These are phyloP conservation scores for Antedon mediterranea DNA, from an alignment of 53 echinoderm and acorn worm genomes.

Conservation along the genomic window DNA sequence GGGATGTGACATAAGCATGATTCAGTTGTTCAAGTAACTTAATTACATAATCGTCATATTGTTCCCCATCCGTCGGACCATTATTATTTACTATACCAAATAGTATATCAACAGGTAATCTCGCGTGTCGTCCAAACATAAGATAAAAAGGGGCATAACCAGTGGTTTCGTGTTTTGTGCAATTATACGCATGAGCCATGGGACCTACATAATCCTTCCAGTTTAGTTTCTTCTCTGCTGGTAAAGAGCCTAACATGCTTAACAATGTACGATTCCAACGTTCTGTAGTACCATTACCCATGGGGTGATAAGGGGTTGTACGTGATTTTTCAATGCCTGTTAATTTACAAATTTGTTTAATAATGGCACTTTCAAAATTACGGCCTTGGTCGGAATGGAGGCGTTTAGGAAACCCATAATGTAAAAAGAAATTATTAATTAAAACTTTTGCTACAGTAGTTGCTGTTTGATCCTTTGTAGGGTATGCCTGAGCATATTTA, in stretches of 20 bases:
- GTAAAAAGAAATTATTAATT: no score
- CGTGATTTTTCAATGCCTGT: slow-evolving; percentile 4
- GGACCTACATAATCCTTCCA: slow-evolving; percentile 1
- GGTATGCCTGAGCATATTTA: no score
- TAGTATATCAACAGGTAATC: neutral
- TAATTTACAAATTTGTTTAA: slow-evolving; percentile 13
- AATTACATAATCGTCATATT: neutral
- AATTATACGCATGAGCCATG: slow-evolving; percentile 2
- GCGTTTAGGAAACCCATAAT: no score
- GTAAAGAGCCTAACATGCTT: slow-evolving; percentile 24
- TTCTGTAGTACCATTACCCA: slow-evolving; percentile 25
- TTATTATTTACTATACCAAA: neutral
- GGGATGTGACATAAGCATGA: neutral
- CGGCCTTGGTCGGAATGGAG: slow-evolving; percentile 36
- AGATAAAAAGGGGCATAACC: neutral
- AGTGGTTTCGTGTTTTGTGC: neutral
- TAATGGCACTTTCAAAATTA: slow-evolving; percentile 9
- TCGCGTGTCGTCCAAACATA: neutral
- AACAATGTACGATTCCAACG: slow-evolving; percentile 27
- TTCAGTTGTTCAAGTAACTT: neutral
- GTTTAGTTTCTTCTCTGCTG: slow-evolving; percentile 1
- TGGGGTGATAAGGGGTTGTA: slow-evolving; percentile 36
- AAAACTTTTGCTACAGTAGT: no score
- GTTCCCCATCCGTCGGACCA: neutral
- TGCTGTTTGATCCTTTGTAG: no score